A percentile compares a stretch with the other conserved stretches of the same genome.
phyloP scores from a whole-genome alignment of 2,797 vertebrate genomes.

The Otolemur crassicaudatus region DNA sequence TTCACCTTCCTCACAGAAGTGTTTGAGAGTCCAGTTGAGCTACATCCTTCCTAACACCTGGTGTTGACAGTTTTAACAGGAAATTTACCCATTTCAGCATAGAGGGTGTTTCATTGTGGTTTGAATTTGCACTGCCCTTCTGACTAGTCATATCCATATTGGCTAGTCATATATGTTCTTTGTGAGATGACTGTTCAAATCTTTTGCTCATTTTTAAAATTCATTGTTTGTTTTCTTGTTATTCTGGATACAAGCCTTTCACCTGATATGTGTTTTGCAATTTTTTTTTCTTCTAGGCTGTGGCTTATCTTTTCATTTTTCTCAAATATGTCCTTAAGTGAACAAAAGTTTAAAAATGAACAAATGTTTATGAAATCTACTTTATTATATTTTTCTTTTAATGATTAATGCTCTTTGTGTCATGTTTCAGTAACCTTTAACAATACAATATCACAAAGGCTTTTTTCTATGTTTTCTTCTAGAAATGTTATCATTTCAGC shows the following conservation, averaged over 20 bases:
- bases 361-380: not conserved
- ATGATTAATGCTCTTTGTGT: not conserved
- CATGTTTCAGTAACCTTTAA: not conserved
- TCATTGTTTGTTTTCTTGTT: not conserved
- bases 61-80: not conserved
- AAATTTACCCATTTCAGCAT: not conserved
- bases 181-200: not conserved
- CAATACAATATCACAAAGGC: not conserved
- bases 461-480: not conserved
- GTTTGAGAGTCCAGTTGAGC: not conserved
- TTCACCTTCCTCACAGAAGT: not conserved
- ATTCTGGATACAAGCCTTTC: not conserved
- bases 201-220: not conserved
- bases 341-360: not conserved
- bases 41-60: not conserved
- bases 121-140: not conserved
- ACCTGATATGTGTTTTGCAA: not conserved
- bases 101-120: not conserved
- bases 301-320: constrained; percentile 33
- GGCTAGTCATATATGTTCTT: not conserved
- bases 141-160: not conserved
- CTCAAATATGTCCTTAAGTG: not conserved
- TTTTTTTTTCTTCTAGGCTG: not conserved
- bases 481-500: not conserved
- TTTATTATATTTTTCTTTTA: not conserved